These are phyloP conservation scores for Podarcis cretensis DNA, from an alignment of 2,113 vertebrate genomes.

Conservation along the genomic window DNA sequence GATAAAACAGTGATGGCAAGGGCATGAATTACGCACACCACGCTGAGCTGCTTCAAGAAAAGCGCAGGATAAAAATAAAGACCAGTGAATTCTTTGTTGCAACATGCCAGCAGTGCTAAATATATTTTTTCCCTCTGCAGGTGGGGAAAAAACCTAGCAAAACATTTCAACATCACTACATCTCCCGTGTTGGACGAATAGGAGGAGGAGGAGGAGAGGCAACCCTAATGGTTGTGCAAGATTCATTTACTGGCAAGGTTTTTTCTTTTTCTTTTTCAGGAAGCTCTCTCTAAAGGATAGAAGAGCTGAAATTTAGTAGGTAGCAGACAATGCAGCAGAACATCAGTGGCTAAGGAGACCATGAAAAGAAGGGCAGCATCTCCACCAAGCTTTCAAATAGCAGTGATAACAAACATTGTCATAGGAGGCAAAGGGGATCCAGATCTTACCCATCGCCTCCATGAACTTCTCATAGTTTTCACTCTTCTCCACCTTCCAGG, in stretches of 20 bases:
- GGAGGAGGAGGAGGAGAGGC: background rate
- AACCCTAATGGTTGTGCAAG: background rate
- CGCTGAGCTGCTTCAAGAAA: background rate
- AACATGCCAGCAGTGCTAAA: background rate
- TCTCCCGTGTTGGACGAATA: background rate
- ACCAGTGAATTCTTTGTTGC: background rate
- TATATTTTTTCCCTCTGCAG: background rate
- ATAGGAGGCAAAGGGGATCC: slow-evolving; percentile 4
- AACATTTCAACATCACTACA: too few species aligned
- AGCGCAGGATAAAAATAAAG: background rate
- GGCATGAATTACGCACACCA: background rate
- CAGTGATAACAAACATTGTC: background rate
- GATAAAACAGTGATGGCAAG: background rate
- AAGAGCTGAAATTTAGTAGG: background rate
- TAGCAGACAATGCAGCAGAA: background rate
- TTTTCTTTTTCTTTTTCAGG: background rate
- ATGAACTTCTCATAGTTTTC: slow-evolving; percentile 93
- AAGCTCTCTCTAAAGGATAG: background rate
- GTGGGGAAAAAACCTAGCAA: background rate
- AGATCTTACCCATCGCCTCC: slow-evolving; percentile 90
- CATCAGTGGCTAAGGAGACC: accelerated
- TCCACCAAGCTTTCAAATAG: background rate
- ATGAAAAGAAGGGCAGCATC: background rate
- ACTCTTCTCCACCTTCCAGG: slow-evolving; percentile 85
- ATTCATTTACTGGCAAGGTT: background rate